Evolutionary conservation across 2,113 vertebrate species (phyloP).

Genomic region (Ptilorrhoa leucosticta): DNA sequence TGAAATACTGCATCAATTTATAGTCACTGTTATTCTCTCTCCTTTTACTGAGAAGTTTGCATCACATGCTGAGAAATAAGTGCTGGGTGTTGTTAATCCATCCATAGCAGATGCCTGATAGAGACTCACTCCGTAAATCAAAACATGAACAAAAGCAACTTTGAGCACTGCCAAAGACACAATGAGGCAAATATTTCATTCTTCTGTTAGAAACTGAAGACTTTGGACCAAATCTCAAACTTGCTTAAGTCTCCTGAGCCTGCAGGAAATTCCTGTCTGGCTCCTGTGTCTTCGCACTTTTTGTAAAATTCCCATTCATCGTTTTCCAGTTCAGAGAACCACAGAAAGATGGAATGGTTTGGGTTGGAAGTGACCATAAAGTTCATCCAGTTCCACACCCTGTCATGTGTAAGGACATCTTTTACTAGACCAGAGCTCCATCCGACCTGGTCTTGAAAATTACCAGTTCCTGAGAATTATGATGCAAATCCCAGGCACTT

Average conservation of each 20-base stretch:
- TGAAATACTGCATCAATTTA: conserved; percentile 25
- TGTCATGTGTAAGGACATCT: neutral
- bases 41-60: neutral
- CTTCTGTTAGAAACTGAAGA: neutral
- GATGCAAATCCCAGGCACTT: neutral
- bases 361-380: neutral
- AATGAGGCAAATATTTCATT: neutral
- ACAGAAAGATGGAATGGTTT: neutral
- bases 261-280: neutral
- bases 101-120: conserved; percentile 45
- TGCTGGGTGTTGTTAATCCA: conserved; percentile 24
- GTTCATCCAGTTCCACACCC: neutral
- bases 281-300: neutral
- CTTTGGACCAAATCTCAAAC: neutral
- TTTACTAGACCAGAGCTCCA: neutral
- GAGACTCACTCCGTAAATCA: conserved; percentile 33
- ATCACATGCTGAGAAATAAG: conserved; percentile 26
- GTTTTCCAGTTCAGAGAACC: neutral
- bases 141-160: conserved; percentile 35
- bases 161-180: neutral
- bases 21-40: neutral
- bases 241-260: neutral
- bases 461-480: neutral
- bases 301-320: neutral
- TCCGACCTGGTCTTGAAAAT: neutral